Evolutionary conservation across 2,113 vertebrate species (phyloP).

Genomic region (Gasterosteus aculeatus): DNA sequence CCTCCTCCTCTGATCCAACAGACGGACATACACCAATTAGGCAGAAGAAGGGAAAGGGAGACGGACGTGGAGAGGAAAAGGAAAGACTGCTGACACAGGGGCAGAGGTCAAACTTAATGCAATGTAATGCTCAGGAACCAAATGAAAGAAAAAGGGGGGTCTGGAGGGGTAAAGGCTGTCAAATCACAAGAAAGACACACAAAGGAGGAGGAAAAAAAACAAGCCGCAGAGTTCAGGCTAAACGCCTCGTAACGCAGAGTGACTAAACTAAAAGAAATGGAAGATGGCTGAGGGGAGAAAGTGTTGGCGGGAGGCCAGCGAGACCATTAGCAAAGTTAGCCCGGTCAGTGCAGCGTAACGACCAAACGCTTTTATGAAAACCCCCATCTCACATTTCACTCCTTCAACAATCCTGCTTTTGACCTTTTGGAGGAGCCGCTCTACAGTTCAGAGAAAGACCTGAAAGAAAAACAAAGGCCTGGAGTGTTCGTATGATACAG

Average conservation of each 20-base stretch:
- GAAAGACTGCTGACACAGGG: conserved; percentile 40
- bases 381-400: conserved; percentile 42
- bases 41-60: conserved; percentile 21
- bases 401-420: conserved; percentile 11
- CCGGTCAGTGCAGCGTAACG: conserved; percentile 35
- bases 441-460: conserved; percentile 16
- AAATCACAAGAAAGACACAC: background rate
- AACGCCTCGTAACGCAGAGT: conserved; percentile 1
- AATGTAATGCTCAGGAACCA: background rate
- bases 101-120: conserved; percentile 44
- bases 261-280: conserved; percentile 27
- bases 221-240: conserved; percentile 23
- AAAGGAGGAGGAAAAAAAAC: conserved; percentile 1
- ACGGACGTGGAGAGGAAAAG: background rate
- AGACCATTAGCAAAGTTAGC: conserved; percentile 51
- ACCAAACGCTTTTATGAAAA: conserved; percentile 14
- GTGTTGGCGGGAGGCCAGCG: conserved; percentile 49
- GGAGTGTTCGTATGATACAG: background rate
- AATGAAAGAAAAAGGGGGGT: background rate
- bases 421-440: background rate
- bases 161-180: background rate
- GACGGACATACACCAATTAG: conserved; percentile 35
- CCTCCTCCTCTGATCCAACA: conserved; percentile 1
- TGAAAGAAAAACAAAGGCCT: background rate
- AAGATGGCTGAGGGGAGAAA: background rate